Base-by-base conservation (phyloP, 2,888 invertebrate species). In the Trachelus iudaicus region DNA sequence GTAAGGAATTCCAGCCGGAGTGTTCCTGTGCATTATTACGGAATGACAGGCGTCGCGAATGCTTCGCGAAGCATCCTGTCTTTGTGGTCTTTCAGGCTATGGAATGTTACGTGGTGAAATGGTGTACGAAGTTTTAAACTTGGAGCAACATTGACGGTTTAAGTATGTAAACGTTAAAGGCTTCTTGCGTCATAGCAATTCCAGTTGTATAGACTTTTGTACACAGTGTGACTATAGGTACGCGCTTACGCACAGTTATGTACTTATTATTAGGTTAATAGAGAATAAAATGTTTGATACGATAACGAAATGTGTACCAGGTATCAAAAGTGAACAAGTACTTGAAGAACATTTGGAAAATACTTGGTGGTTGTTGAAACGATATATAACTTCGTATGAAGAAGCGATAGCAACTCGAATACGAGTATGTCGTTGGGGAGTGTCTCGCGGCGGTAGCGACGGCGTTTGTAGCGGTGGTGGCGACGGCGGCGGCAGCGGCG, bases 401-500 rank as follows among this genome's bases (percentile, higher is more conserved):
- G 23, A 56, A 56, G 56, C 23, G 56, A 56, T 56, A 23, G 56
- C 31, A 23, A 31, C 12, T 15, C 71, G 71, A 71, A 71, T 71
- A 11, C 71, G 34, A 71, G 71, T 34, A 71, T 71, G 9, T 34
- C 31, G 34, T 9, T 34, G 76, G 76, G 76, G 76, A 76, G 76
- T 76, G 76, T 35, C 76, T 35, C 40, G 56, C 30, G 73, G 30
- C 73, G 12, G 73, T 33, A n/a, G 30, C 34, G 30, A 37, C 69
- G n/a, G 31, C 33, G 40, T 31, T 74, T 13, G 56, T 56, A 23
- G 56, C 56, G 40, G 40, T 40, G 40, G 40, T 40, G 40, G 40
- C 35, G 35, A 35, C 40, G 40, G 15, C 15, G 40, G 15, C 40
- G 40, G 40, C 40, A 9, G 56, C 80, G 77, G 80, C 78, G 80